phyloP scores from a whole-genome alignment of 1,140 invertebrate genomes.

The Halyomorpha halys region DNA sequence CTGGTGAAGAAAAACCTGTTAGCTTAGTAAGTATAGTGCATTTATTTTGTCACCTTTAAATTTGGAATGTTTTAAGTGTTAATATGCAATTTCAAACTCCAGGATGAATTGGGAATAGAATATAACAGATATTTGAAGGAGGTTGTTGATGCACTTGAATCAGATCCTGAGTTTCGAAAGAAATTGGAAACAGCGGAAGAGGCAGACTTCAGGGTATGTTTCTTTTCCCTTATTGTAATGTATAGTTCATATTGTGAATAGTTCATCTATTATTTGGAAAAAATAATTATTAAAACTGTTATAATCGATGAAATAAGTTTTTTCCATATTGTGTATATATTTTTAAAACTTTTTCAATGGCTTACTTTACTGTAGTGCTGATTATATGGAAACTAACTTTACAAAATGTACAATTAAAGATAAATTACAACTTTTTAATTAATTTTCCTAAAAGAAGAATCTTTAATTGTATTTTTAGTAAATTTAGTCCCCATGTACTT shows the following conservation, averaged over 20 bases:
- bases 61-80: not conserved
- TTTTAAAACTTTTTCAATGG: too few relatives aligned
- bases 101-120: constrained; percentile 44
- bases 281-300: too few relatives aligned
- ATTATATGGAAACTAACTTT: too few relatives aligned
- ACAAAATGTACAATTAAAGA: too few relatives aligned
- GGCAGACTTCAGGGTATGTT: constrained; percentile 62
- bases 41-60: not conserved
- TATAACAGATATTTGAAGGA: constrained; percentile 80
- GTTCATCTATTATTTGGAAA: too few relatives aligned
- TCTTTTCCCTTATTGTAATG: not conserved
- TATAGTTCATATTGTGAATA: not conserved
- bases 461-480: too few relatives aligned
- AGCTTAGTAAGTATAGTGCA: not conserved
- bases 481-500: too few relatives aligned
- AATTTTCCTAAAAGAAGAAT: too few relatives aligned
- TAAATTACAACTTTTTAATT: too few relatives aligned
- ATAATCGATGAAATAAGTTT: too few relatives aligned
- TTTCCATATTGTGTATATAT: too few relatives aligned
- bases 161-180: constrained; percentile 67
- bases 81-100: not conserved
- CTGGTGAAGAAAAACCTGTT: not conserved
- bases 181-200: constrained; percentile 71
- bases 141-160: constrained; percentile 73
- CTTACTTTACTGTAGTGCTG: too few relatives aligned